A percentile compares a stretch with the other conserved stretches of the same genome.
Conservation (phyloP, 35 echinoderm and acorn worm genomes). For the Apostichopus californicus region DNA sequence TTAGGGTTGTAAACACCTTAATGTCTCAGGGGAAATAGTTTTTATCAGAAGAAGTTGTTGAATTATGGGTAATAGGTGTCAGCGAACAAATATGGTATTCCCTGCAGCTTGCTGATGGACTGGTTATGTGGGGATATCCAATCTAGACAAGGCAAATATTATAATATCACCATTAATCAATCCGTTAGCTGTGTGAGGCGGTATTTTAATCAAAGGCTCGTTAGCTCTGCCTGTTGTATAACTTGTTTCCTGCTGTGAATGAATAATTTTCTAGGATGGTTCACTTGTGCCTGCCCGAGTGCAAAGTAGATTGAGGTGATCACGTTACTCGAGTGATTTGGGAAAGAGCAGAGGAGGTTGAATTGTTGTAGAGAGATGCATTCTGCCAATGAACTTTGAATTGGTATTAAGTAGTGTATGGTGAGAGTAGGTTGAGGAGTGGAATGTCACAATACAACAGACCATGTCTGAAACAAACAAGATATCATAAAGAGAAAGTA, state of each 20-base stretch:
- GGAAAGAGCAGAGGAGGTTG: neutral
- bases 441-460: no score
- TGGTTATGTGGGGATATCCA: neutral
- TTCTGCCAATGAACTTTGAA: no score
- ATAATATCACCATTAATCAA: constrained; percentile 1
- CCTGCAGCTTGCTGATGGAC: constrained; percentile 25
- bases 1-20: neutral
- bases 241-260: constrained; percentile 12
- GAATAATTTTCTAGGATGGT: constrained; percentile 46
- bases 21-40: neutral
- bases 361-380: no score
- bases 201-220: constrained; percentile 22
- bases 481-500: no score
- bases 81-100: constrained; percentile 15
- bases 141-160: neutral
- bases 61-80: constrained; percentile 32
- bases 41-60: neutral
- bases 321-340: neutral
- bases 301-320: constrained; percentile 22
- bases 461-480: no score
- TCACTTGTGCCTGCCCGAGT: neutral
- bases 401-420: no score
- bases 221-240: constrained; percentile 17
- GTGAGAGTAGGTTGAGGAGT: no score
- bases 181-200: neutral